These are phyloP conservation scores for Calypte anna DNA, from an alignment of 2,113 vertebrate genomes.

Conservation along the genomic window DNA sequence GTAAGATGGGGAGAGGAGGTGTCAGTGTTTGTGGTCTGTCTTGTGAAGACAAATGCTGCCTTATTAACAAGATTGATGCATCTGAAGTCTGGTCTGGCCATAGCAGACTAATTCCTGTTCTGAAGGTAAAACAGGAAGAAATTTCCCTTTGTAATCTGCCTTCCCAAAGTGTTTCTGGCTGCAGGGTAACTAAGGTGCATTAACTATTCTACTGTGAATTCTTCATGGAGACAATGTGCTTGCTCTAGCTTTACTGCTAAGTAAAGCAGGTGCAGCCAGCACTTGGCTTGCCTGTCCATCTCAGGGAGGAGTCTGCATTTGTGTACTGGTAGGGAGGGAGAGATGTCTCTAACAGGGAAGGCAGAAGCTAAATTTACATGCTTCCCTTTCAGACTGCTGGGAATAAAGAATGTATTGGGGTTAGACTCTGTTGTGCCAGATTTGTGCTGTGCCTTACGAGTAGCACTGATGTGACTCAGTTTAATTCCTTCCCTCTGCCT, in stretches of 20 bases:
- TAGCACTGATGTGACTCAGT: neutral
- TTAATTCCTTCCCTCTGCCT: neutral
- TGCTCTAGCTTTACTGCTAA: neutral
- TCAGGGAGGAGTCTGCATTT: neutral
- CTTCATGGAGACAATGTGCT: neutral
- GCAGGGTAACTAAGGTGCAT: constrained; percentile 6
- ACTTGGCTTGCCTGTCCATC: neutral
- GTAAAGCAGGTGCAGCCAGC: constrained; percentile 16
- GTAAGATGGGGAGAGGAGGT: neutral
- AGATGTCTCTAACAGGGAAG: neutral
- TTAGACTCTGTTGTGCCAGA: neutral
- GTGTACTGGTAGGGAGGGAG: neutral
- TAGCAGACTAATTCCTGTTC: neutral
- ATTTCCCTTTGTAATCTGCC: neutral
- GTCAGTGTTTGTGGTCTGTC: neutral
- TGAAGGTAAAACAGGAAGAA: constrained; percentile 32
- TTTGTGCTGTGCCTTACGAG: neutral
- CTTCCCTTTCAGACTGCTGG: neutral
- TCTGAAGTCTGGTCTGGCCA: neutral
- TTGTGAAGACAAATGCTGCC: neutral
- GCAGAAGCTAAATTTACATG: constrained; percentile 17
- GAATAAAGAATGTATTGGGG: neutral
- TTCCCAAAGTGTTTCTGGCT: constrained; percentile 25
- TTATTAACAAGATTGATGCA: neutral
- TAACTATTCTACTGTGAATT: constrained; percentile 44